Base-by-base conservation (phyloP, 1,140 invertebrate species). In the Temnothorax nylanderi region DNA sequence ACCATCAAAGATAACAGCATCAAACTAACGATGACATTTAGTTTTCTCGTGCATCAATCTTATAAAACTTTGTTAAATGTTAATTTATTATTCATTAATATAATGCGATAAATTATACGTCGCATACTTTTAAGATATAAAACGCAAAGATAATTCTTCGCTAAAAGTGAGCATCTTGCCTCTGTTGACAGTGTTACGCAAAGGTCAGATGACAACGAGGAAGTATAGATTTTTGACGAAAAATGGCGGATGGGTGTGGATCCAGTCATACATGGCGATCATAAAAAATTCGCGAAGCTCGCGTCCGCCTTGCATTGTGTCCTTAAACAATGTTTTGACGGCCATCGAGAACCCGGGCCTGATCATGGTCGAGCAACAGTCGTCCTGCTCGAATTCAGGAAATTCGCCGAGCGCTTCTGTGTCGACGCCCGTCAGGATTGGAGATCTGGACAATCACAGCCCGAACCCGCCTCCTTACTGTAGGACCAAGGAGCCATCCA, bases 181-280 rank as follows among this genome's bases (percentile, higher is more conserved):
- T 18, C 21, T 91, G 72, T 87, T 49, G 11, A 4, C 96, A 99
- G 99, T 99, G 90, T 93, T 99, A 87, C 96, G 96, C 85, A 99
- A 99, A 96, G 99, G 99, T 2, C 99, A 99, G 96, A 98, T 99
- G 58, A 99, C 99, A 26, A 99, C 99, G 0, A 98, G 98, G 92
- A 99, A 99, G 95, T 99, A 99, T 95, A 96, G 99, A 90, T 99
- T 99, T 95, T 95, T 99, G 80, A 98, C 98, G 58, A 99, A 99
- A 95, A 97, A 97, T 3, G 99, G 99, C 7, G 99, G 99, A 44
- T 99, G 99, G 98, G 98, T 99, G 10, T 99, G 99, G 99, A 98
- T 99, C 97, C 99, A 99, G 94, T 99, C 98, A 89, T 99, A 99
- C 94, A 98, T 98, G 0, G 99, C 99, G 10, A 98, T 99, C 72